phyloP scores from a whole-genome alignment of 2,888 invertebrate genomes.

The Hanleya hanleyi region DNA sequence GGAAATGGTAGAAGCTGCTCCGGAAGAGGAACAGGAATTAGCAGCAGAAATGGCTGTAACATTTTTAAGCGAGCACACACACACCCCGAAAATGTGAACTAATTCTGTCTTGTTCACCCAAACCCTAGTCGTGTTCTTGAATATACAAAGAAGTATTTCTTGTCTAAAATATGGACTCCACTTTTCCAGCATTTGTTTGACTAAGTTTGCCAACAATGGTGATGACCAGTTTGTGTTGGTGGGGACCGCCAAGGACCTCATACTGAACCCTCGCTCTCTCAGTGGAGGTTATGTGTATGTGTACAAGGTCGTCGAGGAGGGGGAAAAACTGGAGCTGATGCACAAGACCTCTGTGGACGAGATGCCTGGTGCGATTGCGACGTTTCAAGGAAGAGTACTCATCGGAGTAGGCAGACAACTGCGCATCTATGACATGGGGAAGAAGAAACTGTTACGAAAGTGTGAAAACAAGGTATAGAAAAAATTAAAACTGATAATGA shows the following conservation, averaged over 20 bases:
- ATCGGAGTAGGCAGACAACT: conserved; percentile 95
- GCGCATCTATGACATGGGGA: conserved; percentile 96
- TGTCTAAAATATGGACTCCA: too few species aligned
- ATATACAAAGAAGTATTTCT: too few species aligned
- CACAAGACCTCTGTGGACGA: conserved; percentile 97
- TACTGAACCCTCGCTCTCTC: conserved; percentile 89
- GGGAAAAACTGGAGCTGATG: conserved; percentile 89
- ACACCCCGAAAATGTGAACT: too few species aligned
- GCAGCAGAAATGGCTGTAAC: conserved; percentile 99
- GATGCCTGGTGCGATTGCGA: conserved; percentile 79
- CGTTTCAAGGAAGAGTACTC: conserved; percentile 87
- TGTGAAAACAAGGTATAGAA: conserved; percentile 94
- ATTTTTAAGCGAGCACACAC: conserved; percentile 95
- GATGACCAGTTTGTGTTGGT: conserved; percentile 83
- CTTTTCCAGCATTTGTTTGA: conserved; percentile 80
- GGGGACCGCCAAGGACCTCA: conserved; percentile 92
- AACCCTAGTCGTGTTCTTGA: too few species aligned
- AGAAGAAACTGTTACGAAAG: conserved; percentile 95
- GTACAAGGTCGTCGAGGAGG: conserved; percentile 82
- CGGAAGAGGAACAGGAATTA: conserved; percentile 94
- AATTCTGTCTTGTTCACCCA: too few species aligned
- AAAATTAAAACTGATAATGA: too few species aligned
- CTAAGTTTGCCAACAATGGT: conserved; percentile 83
- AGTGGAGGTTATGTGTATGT: conserved; percentile 90
- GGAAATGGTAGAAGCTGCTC: conserved; percentile 97